phyloP scores from a whole-genome alignment of 2,888 invertebrate genomes.

The Cheilosia vernalis region DNA sequence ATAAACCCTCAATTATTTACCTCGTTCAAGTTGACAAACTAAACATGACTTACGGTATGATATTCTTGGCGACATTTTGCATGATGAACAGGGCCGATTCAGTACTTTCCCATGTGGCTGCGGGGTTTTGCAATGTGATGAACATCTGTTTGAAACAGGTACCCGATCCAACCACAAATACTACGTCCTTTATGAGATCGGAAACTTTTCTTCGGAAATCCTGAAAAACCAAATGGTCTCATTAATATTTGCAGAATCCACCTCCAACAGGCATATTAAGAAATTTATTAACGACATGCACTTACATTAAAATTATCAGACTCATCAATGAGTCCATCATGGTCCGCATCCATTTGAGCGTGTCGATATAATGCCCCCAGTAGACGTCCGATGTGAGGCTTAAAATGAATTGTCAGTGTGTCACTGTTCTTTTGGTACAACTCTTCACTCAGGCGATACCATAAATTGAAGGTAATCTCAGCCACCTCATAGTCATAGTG shows the following conservation, averaged over 20 bases:
- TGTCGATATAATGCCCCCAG: slow-evolving; percentile 95
- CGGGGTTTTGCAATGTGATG: slow-evolving; percentile 88
- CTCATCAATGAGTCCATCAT: slow-evolving; percentile 92
- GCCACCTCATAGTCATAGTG: slow-evolving; percentile 99
- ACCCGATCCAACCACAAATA: slow-evolving; percentile 97
- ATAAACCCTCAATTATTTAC: slow-evolving; percentile 7
- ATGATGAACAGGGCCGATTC: slow-evolving; percentile 98
- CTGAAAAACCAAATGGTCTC: slow-evolving; percentile 79
- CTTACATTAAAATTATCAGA: slow-evolving; percentile 91
- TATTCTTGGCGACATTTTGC: slow-evolving; percentile 97
- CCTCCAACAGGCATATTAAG: not conserved
- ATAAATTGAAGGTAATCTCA: slow-evolving; percentile 96
- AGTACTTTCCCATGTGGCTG: slow-evolving; percentile 94
- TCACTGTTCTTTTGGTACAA: slow-evolving; percentile 94
- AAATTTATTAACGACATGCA: slow-evolving; percentile 44
- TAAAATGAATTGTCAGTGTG: slow-evolving; percentile 91
- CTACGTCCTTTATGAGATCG: slow-evolving; percentile 97
- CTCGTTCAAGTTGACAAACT: not conserved
- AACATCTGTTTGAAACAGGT: slow-evolving; percentile 97
- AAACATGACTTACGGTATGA: slow-evolving; percentile 91
- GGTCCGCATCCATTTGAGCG: slow-evolving; percentile 98
- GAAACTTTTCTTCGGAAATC: slow-evolving; percentile 93
- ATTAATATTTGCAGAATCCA: not conserved
- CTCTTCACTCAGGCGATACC: slow-evolving; percentile 98
- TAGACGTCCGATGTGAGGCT: slow-evolving; percentile 95